These are phyloP conservation scores for Phaenicophaeus curvirostris DNA, from an alignment of 2,797 vertebrate species.

Conservation along the genomic window DNA sequence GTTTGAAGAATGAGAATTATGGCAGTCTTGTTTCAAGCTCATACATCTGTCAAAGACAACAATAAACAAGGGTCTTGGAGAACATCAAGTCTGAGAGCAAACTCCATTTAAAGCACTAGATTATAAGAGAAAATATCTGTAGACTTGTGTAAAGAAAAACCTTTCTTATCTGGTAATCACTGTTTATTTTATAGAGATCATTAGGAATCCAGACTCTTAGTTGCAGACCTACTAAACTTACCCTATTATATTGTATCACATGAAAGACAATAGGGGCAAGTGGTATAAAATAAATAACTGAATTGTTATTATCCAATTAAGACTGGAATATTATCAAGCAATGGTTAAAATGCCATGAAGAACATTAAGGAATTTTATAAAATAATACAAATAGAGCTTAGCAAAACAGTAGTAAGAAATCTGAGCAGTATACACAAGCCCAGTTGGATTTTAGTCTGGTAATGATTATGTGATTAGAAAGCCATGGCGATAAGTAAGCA, in stretches of 20 bases:
- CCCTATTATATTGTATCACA: background rate
- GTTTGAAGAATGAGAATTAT: background rate
- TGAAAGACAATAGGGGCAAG: background rate
- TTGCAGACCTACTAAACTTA: background rate
- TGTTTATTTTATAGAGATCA: background rate
- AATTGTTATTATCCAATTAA: background rate
- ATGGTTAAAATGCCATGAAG: background rate
- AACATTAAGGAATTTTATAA: background rate
- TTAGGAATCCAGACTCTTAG: background rate
- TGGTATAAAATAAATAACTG: background rate
- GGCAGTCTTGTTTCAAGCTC: background rate
- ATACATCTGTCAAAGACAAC: background rate
- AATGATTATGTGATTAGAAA: background rate
- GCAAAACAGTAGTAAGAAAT: background rate
- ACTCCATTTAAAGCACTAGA: background rate
- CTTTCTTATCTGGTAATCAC: background rate
- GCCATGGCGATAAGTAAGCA: background rate
- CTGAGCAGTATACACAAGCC: background rate
- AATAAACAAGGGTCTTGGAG: background rate
- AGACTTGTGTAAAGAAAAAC: background rate
- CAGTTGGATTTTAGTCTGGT: background rate
- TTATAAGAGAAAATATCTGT: background rate
- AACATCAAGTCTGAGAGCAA: background rate
- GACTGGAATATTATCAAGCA: background rate
- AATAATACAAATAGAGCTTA: background rate